Evolutionary conservation across 2,888 invertebrate species (phyloP), one percentile per base, ranked within the genome.

Genomic region (Bruchidius siliquastri): DNA sequence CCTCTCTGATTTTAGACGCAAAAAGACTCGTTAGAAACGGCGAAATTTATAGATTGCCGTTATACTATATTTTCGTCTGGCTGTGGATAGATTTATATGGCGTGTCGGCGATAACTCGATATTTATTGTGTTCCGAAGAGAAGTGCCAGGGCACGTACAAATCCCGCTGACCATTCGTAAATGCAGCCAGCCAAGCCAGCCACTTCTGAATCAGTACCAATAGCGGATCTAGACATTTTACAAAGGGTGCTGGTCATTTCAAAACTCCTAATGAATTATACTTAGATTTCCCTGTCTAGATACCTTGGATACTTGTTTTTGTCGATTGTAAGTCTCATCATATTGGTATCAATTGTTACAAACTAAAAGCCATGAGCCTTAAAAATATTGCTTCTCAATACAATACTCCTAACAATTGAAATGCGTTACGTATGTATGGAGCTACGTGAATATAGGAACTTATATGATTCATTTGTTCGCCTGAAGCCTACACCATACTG

Each of bases 91-190:
- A 76, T 78, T 78, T 78, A 78, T 78, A 75, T 74, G 74, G 74
- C 74, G 74, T 74, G 72, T 73, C 75, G 73, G 71, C 77, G 77
- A 77, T 77, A 77, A 77, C 75, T 71, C 71, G 77, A 77, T 77
- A 77, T 77, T 77, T 77, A 77, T 77, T 49, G 49, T 49, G 76
- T 77, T 76, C 76, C 74, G 74, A 74, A 74, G 74, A 74, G 76
- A 72, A 76, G 73, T 77, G 77, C 77, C 76, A 75, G 77, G 74
- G 77, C 79, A 79, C 79, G 79, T 78, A 76, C 78, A 73, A 74
- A 78, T 74, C 49, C 49, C 75, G 79, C 79, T 79, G 78, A 79
- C 76, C 74, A 68, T 49, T 49, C 49, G 18, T 49, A 49, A 13
- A 13, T 49, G 49, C 49, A 13, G 49, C 49, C 18, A 49, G 49